Evolutionary conservation across 2,888 invertebrate genomes (phyloP).

Genomic region (Anaspis maculata): DNA sequence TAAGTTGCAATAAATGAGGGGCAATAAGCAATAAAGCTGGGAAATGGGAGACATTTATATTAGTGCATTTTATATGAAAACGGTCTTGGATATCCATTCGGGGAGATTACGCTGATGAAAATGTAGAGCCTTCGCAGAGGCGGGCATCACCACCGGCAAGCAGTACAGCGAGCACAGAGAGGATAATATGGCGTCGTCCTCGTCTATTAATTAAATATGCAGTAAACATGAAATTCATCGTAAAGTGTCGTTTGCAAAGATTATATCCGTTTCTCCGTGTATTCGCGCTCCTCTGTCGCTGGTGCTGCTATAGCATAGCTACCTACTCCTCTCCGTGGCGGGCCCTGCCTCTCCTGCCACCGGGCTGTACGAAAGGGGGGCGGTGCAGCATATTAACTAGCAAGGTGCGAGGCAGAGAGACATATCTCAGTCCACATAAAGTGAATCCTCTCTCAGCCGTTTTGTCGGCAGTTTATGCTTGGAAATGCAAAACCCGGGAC

Average conservation of each 20-base stretch:
- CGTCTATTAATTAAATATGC: constrained; percentile 40
- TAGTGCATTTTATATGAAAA: constrained; percentile 18
- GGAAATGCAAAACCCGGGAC: constrained; percentile 45
- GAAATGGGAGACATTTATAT: constrained; percentile 20
- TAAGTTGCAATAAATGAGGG: constrained; percentile 15
- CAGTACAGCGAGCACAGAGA: no score
- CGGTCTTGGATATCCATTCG: constrained; percentile 13
- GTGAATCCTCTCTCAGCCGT: constrained; percentile 43
- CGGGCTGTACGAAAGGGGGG: no score
- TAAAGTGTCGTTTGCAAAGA: constrained; percentile 35
- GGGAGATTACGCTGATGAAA: constrained; percentile 26
- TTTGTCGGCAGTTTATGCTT: constrained; percentile 45
- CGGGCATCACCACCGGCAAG: no score
- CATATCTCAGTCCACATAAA: constrained; percentile 39
- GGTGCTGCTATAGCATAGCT: no score
- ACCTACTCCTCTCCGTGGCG: constrained; percentile 18
- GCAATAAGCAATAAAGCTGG: constrained; percentile 18
- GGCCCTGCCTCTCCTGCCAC: no score
- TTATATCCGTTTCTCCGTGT: constrained; percentile 30
- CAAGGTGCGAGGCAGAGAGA: constrained; percentile 28
- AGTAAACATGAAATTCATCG: constrained; percentile 39
- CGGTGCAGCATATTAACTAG: constrained; percentile 35
- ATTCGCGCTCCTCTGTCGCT: no score
- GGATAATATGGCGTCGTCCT: background rate
- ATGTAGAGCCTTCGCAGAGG: constrained; percentile 18